A percentile compares a stretch with the other conserved stretches of the same genome.
These are phyloP conservation scores for Hemicordylus capensis DNA, from an alignment of 2,113 vertebrate genomes.

Conservation along the genomic window DNA sequence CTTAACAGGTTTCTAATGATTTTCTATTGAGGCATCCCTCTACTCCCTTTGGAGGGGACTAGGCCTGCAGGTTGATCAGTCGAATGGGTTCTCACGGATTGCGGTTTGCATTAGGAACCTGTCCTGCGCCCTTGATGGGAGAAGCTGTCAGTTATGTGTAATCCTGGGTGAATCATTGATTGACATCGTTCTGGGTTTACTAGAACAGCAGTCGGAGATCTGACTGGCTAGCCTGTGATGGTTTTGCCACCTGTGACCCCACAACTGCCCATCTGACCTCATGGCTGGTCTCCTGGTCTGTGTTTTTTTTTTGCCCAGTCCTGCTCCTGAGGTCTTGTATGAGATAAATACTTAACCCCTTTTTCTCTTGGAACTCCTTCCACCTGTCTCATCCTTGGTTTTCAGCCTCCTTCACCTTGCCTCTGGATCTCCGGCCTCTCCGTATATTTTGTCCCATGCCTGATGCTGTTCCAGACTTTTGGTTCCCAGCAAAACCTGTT, in stretches of 20 bases:
- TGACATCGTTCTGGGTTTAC: too few relatives aligned
- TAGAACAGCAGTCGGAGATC: not conserved
- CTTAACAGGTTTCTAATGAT: not conserved
- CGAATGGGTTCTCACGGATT: not conserved
- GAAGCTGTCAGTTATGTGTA: not conserved
- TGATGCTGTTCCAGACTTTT: too few relatives aligned
- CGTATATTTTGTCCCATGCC: not conserved
- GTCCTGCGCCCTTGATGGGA: not conserved
- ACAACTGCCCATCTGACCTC: not conserved
- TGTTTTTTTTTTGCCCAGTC: too few relatives aligned
- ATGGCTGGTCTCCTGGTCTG: not conserved
- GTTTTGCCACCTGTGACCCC: not conserved
- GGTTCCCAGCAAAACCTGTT: not conserved
- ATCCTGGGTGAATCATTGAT: not conserved
- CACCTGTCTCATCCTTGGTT: not conserved
- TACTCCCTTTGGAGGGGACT: not conserved
- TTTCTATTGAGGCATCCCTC: not conserved
- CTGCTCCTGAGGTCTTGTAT: too few relatives aligned
- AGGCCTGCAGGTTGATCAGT: too few relatives aligned
- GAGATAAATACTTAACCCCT: not conserved
- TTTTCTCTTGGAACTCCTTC: not conserved
- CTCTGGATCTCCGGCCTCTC: not conserved
- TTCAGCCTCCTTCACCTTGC: not conserved
- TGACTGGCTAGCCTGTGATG: not conserved
- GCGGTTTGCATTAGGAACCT: not conserved